Conservation (phyloP, 2,888 invertebrate genomes). For the Hyposoter didymator region DNA sequence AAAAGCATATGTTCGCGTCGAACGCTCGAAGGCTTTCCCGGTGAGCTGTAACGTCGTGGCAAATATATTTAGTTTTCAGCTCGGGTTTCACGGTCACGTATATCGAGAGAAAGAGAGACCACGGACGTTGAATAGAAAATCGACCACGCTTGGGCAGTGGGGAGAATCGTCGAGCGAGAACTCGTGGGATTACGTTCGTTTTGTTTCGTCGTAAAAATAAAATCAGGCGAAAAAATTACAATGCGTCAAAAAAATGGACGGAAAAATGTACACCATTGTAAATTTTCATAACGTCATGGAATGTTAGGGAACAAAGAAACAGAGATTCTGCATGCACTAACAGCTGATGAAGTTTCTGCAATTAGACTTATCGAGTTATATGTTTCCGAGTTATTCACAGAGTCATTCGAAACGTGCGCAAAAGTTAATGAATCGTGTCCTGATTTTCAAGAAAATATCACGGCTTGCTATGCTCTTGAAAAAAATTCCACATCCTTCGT, state of each 20-base stretch:
- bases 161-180: not conserved
- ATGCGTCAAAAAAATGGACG: constrained; percentile 15
- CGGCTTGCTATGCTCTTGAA: not conserved
- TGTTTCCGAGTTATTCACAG: not conserved
- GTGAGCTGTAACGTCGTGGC: constrained; percentile 25
- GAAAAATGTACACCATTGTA: constrained; percentile 38
- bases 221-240: constrained; percentile 32
- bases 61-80: constrained; percentile 64
- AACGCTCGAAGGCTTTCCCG: constrained; percentile 26
- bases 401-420: not conserved
- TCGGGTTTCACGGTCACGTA: constrained; percentile 67
- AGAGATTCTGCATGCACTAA: constrained; percentile 51
- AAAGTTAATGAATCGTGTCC: not conserved
- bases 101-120: constrained; percentile 57
- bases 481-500: not conserved
- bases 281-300: constrained; percentile 35
- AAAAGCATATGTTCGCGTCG: not conserved
- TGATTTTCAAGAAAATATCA: not conserved
- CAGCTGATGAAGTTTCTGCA: constrained; percentile 35
- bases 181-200: constrained; percentile 49
- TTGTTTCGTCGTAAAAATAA: constrained; percentile 32
- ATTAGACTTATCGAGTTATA: not conserved
- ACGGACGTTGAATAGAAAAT: constrained; percentile 66
- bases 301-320: constrained; percentile 35
- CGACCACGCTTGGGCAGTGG: constrained; percentile 22